phyloP scores from a whole-genome alignment of 2,888 invertebrate genomes.

The Ganaspis brasiliensis region DNA sequence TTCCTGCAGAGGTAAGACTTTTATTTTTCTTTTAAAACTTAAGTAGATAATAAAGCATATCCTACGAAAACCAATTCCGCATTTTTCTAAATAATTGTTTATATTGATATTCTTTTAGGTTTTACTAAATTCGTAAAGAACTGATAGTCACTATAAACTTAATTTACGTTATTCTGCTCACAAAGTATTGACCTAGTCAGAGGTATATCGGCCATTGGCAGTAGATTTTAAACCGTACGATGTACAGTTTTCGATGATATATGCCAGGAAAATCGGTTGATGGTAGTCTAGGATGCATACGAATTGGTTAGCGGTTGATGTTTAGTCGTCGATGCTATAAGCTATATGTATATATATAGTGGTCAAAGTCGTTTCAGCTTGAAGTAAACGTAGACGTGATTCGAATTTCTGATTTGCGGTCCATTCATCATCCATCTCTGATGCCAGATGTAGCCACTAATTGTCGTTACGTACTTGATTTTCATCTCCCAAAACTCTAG shows the following conservation, averaged over 20 bases:
- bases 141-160: slow-evolving; percentile 23
- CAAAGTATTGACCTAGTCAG: slow-evolving; percentile 27
- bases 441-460: slow-evolving; percentile 16
- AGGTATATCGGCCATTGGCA: slow-evolving; percentile 24
- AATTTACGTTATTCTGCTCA: neutral
- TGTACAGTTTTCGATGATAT: slow-evolving; percentile 38
- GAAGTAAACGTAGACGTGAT: slow-evolving; percentile 39
- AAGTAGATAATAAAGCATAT: neutral
- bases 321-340: slow-evolving; percentile 33
- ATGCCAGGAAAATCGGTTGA: slow-evolving; percentile 35
- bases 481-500: neutral
- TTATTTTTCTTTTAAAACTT: neutral
- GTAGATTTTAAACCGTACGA: slow-evolving; percentile 38
- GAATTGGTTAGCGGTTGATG: slow-evolving; percentile 37
- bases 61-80: no score
- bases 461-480: slow-evolving; percentile 6
- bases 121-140: no score
- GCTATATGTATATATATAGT: slow-evolving; percentile 6
- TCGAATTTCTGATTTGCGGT: slow-evolving; percentile 27
- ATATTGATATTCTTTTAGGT: no score
- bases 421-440: slow-evolving; percentile 22
- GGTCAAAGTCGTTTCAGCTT: slow-evolving; percentile 31
- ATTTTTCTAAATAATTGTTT: no score
- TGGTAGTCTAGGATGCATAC: slow-evolving; percentile 29
- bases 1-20: slow-evolving; percentile 95